Conservation (phyloP, 1,140 invertebrate species). For the Colletes latitarsis region DNA sequence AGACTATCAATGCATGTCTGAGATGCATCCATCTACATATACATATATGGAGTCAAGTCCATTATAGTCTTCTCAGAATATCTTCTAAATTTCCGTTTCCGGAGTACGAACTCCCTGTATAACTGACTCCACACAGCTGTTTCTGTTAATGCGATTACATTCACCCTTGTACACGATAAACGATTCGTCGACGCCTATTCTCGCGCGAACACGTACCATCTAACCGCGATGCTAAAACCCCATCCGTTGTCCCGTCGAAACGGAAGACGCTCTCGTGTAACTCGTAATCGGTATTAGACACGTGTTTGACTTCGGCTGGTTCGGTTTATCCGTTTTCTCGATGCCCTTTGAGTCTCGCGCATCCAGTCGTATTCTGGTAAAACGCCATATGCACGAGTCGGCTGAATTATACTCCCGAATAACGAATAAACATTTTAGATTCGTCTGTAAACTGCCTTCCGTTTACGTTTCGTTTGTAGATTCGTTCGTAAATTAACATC, state of each 20-base stretch:
- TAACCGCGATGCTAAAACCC: background rate
- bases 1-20: too few species aligned
- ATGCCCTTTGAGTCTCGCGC: constrained; percentile 55
- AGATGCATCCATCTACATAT: too few species aligned
- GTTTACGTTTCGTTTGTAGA: too few species aligned
- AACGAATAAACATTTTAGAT: too few species aligned
- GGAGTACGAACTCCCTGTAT: background rate
- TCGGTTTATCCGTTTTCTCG: constrained; percentile 24
- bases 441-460: too few species aligned
- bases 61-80: too few species aligned
- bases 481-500: too few species aligned
- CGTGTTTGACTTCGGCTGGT: background rate
- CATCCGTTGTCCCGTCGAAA: background rate
- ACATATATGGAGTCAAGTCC: too few species aligned
- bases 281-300: constrained; percentile 11
- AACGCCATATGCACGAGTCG: constrained; percentile 36
- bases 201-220: background rate
- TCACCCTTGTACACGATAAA: background rate
- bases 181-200: background rate
- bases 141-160: constrained; percentile 23
- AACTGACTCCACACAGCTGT: background rate
- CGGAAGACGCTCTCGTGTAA: constrained; percentile 10
- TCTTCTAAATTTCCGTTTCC: too few species aligned
- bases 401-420: too few species aligned
- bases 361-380: constrained; percentile 15